Evolutionary conservation across 2,113 vertebrate species (phyloP).

Genomic region (Passer montanus): DNA sequence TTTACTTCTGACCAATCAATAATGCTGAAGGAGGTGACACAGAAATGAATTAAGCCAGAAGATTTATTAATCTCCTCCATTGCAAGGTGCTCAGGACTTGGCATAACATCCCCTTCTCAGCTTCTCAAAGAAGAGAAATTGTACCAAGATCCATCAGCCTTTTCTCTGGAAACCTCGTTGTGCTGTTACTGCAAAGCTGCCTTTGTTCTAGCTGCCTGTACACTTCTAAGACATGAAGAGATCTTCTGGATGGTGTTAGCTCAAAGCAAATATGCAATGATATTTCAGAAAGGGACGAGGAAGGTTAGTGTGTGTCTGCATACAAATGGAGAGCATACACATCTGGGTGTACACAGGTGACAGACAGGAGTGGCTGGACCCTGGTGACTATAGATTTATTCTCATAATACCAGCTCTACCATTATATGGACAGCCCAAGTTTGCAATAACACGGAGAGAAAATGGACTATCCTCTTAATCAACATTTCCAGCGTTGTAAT

Average conservation of each 20-base stretch:
- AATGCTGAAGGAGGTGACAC: neutral
- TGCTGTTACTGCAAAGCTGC: neutral
- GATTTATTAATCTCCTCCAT: conserved; percentile 1
- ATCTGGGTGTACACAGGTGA: neutral
- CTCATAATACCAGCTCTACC: neutral
- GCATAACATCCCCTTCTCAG: neutral
- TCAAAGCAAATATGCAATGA: neutral
- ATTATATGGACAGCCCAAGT: neutral
- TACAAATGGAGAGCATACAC: rapidly evolving
- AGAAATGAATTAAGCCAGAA: conserved; percentile 9
- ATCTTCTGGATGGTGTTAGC: neutral
- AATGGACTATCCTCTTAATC: neutral
- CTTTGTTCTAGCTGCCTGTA: neutral
- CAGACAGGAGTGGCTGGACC: neutral
- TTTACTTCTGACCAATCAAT: conserved; percentile 16
- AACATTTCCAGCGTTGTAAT: neutral
- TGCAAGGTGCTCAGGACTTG: neutral
- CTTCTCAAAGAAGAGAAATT: neutral
- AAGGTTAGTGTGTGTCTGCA: neutral
- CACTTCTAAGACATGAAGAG: neutral
- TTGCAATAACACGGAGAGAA: neutral
- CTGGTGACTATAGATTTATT: neutral
- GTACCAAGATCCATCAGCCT: neutral
- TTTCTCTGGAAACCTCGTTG: neutral
- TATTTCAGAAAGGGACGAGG: neutral